These are phyloP conservation scores for Parnassius glacialis DNA, from an alignment of 2,888 invertebrate genomes.

Conservation along the genomic window DNA sequence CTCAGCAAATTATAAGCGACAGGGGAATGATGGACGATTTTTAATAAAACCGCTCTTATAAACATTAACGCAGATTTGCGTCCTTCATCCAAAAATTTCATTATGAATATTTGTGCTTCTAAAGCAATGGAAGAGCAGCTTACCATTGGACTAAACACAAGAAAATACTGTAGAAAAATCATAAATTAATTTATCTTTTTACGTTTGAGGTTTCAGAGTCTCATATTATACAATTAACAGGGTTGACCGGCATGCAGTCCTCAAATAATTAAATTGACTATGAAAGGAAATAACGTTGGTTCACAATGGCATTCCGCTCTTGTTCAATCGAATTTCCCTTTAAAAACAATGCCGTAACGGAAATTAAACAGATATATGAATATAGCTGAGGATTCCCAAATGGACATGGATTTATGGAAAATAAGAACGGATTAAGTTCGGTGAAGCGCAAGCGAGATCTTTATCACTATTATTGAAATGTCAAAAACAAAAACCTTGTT, in stretches of 20 bases:
- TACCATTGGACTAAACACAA: constrained; percentile 14
- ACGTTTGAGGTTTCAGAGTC: constrained; percentile 44
- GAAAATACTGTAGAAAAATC: constrained; percentile 42
- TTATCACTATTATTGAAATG: constrained; percentile 24
- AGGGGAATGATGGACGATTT: constrained; percentile 38
- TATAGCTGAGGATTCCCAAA: constrained; percentile 46
- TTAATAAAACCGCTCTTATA: constrained; percentile 33
- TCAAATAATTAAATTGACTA: constrained; percentile 72
- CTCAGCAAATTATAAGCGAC: constrained; percentile 30
- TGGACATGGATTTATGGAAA: constrained; percentile 32
- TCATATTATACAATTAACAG: constrained; percentile 43
- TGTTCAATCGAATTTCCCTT: constrained; percentile 68
- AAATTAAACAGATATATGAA: constrained; percentile 66
- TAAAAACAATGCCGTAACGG: constrained; percentile 73
- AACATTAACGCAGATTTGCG: constrained; percentile 23
- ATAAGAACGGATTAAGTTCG: constrained; percentile 21
- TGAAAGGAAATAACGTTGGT: constrained; percentile 73
- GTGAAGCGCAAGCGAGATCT: constrained; percentile 19
- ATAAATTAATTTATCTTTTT: constrained; percentile 47
- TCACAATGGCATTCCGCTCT: constrained; percentile 63
- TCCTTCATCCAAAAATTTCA: constrained; percentile 23
- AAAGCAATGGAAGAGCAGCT: constrained; percentile 10
- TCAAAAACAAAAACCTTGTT: constrained; percentile 22
- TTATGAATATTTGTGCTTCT: constrained; percentile 17
- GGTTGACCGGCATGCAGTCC: constrained; percentile 57